Base-by-base conservation (phyloP, 1,140 invertebrate genomes). In the Frieseomelitta varia region DNA sequence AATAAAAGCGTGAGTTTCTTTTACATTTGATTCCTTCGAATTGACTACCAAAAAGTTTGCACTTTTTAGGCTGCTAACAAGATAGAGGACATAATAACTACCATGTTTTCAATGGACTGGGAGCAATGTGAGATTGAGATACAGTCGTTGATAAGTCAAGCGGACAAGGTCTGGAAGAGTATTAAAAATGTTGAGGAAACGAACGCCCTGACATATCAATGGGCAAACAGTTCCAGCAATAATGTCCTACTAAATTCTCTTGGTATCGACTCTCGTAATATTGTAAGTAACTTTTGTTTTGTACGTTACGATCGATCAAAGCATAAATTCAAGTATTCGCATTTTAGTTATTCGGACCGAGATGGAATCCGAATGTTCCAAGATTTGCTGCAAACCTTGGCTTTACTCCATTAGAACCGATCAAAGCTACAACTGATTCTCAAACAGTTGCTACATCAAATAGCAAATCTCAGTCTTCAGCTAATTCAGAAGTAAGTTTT, bases 201-300 rank as follows among this genome's bases (percentile, higher is more conserved):
- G 61, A 96, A 96, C 91, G 97, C 97, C 39, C 95, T 97, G 58
- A 96, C 95, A 76, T 97, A 97, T 89, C 96, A 97, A 80, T 97
- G 97, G 97, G 95, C 95, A 73, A 97, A 97, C 89, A 97, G 97
- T 68, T 93, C 95, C 47, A 96, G 96, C 82, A 97, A 97, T 91
- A 97, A 97, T 92, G 95, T 95, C 72, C 94, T 97, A 71, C 91
- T 98, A 58, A 96, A 96, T 88, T 95, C 97, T 27, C 94, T 98
- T 56, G 97, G 97, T 87, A 97, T 98, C 90, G 97, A 98, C 95
- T 97, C 97, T 10, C 96, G 97, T 85, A 98, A 98, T 93, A 97
- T 98, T 92, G 97, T 98, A 95, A 97, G 97, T 96, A 85, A 79
- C 71, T 34, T 19, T 8, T 71, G 4, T 56, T 47, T n/a, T 12